These are phyloP conservation scores for Hedychridium roseum DNA, from an alignment of 2,888 invertebrate genomes.

Conservation along the genomic window DNA sequence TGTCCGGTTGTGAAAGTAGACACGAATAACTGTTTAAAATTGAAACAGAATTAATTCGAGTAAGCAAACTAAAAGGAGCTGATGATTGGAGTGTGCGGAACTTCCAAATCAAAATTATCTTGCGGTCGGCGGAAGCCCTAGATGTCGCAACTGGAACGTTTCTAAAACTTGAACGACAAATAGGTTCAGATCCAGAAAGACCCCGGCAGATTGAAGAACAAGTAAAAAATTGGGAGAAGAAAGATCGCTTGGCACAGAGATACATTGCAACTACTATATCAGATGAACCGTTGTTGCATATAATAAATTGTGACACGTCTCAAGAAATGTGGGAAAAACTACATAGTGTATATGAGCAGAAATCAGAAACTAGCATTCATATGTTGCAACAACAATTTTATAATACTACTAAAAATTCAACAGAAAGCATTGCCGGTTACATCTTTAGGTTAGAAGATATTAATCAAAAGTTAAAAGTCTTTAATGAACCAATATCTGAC, in stretches of 20 bases:
- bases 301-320: not conserved
- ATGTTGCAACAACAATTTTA: not conserved
- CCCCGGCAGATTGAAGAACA: too few species aligned
- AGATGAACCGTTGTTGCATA: not conserved
- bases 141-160: too few species aligned
- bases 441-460: not conserved
- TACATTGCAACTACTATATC: not conserved
- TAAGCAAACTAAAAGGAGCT: too few species aligned
- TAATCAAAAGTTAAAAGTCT: not conserved
- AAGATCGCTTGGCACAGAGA: not conserved
- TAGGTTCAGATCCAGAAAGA: too few species aligned
- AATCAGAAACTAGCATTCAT: not conserved
- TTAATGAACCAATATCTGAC: conserved; percentile 23
- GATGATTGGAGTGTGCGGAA: too few species aligned
- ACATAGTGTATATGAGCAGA: not conserved
- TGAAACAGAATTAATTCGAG: too few species aligned
- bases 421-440: not conserved
- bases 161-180: too few species aligned
- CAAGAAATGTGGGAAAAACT: not conserved
- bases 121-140: too few species aligned
- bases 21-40: too few species aligned
- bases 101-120: too few species aligned
- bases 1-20: too few species aligned
- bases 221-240: not conserved
- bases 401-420: not conserved